Conservation (phyloP, 2,888 invertebrate species). For the Microdon myrmicae region DNA sequence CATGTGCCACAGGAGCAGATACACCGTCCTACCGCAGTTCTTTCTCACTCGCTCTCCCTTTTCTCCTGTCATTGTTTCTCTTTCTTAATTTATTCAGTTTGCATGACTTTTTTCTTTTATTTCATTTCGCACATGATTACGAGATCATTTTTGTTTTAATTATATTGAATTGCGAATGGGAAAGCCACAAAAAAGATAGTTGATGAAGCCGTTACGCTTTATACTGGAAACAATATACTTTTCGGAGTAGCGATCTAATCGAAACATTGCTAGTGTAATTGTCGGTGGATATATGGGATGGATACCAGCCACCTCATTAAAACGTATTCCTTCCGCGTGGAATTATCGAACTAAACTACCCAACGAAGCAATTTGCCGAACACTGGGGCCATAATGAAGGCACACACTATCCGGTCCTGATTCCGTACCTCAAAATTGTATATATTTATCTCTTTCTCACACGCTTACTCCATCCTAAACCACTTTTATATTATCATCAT, state of each 20-base stretch:
- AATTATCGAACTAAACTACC: conserved; percentile 40
- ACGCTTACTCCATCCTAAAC: conserved; percentile 42
- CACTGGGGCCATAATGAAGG: conserved; percentile 10
- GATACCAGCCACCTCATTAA: too few relatives aligned
- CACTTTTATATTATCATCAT: conserved; percentile 52
- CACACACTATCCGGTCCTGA: conserved; percentile 20
- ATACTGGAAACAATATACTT: conserved; percentile 24
- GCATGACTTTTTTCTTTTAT: conserved; percentile 1
- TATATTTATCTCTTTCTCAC: conserved; percentile 49
- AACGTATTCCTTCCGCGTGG: conserved; percentile 30
- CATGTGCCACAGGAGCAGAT: conserved; percentile 32
- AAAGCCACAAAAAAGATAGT: conserved; percentile 32
- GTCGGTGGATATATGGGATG: too few relatives aligned
- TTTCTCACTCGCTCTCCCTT: conserved; percentile 32
- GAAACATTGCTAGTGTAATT: too few relatives aligned
- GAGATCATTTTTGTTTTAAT: conserved; percentile 45
- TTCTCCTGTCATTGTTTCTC: conserved; percentile 27
- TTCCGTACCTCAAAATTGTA: conserved; percentile 31
- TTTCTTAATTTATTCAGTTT: conserved; percentile 44
- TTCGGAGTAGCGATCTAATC: not conserved
- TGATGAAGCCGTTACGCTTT: too few relatives aligned
- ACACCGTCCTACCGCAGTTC: conserved; percentile 12
- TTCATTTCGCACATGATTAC: conserved; percentile 36
- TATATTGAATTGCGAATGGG: conserved; percentile 44
- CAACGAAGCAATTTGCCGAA: conserved; percentile 28